Percentiles rank a stretch among this genome's conserved stretches.
Conservation (phyloP, 30 jellyfish, hydroid and myxozoan species). For the Turritopsis rubra region DNA sequence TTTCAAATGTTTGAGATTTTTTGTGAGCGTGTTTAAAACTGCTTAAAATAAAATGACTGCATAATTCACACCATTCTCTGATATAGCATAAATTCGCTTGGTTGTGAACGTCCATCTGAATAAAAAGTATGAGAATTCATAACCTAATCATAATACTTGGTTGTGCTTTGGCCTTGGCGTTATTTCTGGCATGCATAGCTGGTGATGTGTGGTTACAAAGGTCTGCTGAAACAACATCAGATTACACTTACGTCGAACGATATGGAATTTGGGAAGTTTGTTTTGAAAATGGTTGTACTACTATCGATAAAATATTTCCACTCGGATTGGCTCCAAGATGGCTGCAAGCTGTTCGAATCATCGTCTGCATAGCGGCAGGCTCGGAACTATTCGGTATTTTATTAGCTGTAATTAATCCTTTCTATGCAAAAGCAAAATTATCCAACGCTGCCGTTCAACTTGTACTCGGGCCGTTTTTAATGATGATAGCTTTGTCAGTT, state of each 20-base stretch:
- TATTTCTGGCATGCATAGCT: background rate
- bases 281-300: background rate
- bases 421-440: background rate
- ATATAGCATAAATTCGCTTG: no score
- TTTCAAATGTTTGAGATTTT: no score
- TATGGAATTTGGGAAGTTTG: background rate
- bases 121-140: background rate
- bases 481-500: background rate
- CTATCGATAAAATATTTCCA: background rate
- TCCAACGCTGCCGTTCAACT: background rate
- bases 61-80: background rate
- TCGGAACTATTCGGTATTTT: background rate
- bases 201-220: background rate
- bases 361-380: background rate
- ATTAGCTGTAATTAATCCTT: background rate
- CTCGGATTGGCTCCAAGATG: background rate
- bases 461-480: background rate
- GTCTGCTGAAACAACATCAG: background rate
- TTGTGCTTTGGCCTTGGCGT: background rate
- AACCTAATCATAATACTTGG: background rate
- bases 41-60: background rate
- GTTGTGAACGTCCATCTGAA: background rate
- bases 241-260: background rate
- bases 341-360: background rate
- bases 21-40: no score